Conservation (phyloP, 2,113 vertebrate species). For the Phocoena sinus region DNA sequence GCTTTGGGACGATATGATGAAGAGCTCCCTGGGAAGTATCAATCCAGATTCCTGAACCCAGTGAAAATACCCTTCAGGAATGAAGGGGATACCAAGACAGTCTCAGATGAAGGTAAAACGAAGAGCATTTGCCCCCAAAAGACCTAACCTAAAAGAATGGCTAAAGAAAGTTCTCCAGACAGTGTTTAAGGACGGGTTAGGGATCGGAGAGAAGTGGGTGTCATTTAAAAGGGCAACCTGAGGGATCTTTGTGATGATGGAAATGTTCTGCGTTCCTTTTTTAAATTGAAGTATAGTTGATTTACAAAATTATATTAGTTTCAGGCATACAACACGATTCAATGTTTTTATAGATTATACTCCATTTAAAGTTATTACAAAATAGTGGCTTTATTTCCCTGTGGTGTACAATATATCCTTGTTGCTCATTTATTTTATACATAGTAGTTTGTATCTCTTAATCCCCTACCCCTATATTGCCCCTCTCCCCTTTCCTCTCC, state of each 20-base stretch:
- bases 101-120: not conserved
- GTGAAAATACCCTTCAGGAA: not conserved
- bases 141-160: not conserved
- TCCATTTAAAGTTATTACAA: too few species aligned
- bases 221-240: not conserved
- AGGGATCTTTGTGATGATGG: not conserved
- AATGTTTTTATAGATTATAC: too few species aligned
- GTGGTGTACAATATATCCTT: too few species aligned
- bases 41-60: not conserved
- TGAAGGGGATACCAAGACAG: not conserved
- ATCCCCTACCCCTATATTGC: too few species aligned
- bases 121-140: not conserved
- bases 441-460: too few species aligned
- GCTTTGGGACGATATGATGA: accelerated
- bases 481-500: too few species aligned
- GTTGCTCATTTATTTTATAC: too few species aligned
- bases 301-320: too few species aligned
- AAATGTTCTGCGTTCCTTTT: not conserved
- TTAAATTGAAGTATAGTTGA: too few species aligned
- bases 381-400: too few species aligned
- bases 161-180: not conserved
- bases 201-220: not conserved
- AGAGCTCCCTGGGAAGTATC: not conserved
- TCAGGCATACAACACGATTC: too few species aligned
- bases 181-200: too few species aligned